Percentiles rank a stretch among this genome's conserved stretches.
phyloP scores from a whole-genome alignment of 2,797 vertebrate species.

The Sebastes steindachneri region DNA sequence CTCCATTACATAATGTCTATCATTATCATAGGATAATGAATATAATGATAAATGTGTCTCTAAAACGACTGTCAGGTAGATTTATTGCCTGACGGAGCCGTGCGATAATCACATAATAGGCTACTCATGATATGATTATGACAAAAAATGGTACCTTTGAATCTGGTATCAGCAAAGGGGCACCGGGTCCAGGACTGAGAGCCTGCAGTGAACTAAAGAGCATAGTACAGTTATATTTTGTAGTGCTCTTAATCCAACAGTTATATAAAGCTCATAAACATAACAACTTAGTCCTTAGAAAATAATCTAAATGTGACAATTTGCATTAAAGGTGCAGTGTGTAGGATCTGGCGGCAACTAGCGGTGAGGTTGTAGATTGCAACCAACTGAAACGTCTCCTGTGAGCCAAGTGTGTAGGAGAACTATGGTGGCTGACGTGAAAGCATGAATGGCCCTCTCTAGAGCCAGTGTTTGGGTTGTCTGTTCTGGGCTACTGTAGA shows the following conservation, averaged over 20 bases:
- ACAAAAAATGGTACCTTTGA: slow-evolving; percentile 65
- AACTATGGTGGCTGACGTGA: no score
- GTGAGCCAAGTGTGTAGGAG: no score
- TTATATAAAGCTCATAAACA: neutral
- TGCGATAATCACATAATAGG: neutral
- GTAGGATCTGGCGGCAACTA: no score
- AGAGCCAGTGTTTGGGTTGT: no score
- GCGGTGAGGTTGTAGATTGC: no score
- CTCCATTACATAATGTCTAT: neutral
- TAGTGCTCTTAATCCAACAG: neutral
- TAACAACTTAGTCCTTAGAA: neutral
- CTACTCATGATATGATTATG: neutral
- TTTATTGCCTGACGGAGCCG: neutral
- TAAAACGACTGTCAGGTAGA: neutral
- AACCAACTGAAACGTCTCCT: no score
- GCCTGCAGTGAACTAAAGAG: slow-evolving; percentile 70
- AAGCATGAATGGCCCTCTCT: no score
- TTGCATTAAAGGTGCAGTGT: neutral
- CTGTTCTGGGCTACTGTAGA: no score
- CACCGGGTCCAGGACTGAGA: slow-evolving; percentile 77
- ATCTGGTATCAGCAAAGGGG: slow-evolving; percentile 72
- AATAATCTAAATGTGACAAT: neutral
- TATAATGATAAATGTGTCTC: neutral
- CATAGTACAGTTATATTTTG: neutral
- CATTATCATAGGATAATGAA: neutral